phyloP scores from a whole-genome alignment of 2,888 invertebrate genomes.

The Bombylius major region DNA sequence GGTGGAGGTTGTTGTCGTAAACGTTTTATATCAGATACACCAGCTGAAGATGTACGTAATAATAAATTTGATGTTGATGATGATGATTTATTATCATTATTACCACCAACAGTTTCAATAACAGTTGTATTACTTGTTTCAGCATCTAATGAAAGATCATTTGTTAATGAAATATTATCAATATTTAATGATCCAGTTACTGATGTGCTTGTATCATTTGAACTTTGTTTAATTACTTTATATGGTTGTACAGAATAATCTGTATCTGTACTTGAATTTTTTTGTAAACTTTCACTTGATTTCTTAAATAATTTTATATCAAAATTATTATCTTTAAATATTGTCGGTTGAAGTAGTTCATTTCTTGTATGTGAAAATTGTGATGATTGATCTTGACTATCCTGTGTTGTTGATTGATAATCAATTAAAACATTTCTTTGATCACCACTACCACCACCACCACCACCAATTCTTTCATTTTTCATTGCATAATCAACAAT shows the following conservation, averaged over 20 bases:
- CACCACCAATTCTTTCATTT: constrained; percentile 13
- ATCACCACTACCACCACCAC: constrained; percentile 17
- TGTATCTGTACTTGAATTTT: constrained; percentile 37
- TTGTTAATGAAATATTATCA: constrained; percentile 33
- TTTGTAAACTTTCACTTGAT: constrained; percentile 35
- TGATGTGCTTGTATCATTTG: constrained; percentile 37
- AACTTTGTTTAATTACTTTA: constrained; percentile 36
- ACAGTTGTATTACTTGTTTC: constrained; percentile 23
- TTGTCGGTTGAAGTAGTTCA: constrained; percentile 29
- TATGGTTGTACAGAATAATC: constrained; percentile 37
- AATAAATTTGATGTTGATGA: constrained; percentile 25
- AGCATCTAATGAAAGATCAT: constrained; percentile 33
- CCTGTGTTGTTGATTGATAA: neutral
- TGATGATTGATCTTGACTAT: constrained; percentile 3
- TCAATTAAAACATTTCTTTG: constrained; percentile 21
- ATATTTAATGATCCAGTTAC: constrained; percentile 36
- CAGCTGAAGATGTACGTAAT: constrained; percentile 30
- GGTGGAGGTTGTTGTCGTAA: constrained; percentile 15
- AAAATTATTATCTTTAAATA: constrained; percentile 16
- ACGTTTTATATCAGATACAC: constrained; percentile 15
- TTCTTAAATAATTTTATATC: constrained; percentile 24
- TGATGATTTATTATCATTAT: neutral
- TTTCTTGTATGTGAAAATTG: neutral
- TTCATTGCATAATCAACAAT: neutral
- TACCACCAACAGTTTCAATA: constrained; percentile 14